Evolutionary conservation across 2,113 vertebrate species (phyloP), one percentile per base, ranked within the genome.

Genomic region (Callipepla squamata): DNA sequence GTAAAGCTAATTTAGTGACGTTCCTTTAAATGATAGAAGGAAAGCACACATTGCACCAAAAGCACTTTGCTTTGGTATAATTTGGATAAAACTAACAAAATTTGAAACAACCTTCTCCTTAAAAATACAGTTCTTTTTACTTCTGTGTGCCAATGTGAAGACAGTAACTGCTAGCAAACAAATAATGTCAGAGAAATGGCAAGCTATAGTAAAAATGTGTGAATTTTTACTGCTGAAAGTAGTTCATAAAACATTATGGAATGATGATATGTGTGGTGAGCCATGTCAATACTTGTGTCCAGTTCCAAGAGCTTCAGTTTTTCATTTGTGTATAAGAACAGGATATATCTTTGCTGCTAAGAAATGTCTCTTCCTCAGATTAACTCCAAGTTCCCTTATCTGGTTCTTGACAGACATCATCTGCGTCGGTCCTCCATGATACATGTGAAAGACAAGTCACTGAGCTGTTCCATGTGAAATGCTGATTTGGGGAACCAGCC

Each of bases 291-390:
- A 38, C 20, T 47, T 79, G 69, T 74, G 55, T 21, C 48, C 55
- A 17, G 1, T 74, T 79, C 25, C 55, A 44, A 58, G 50, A 79
- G 55, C 28, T 79, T 83, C 61, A 25, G 17, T 40, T 9, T 73
- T 22, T 40, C 1, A 0, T 50, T 67, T 79, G n/a, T 69, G 23
- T 48, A 5, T 68, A 82, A 67, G 40, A 62, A 50, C 0, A 1
- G 53, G 22, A 57, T 34, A 57, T 67, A 67, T 11, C 8, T 57
- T 62, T 28, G 45, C 4, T 57, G 25, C 23, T 38, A 30, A 47
- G 62, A 75, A 59, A 53, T 4, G 3, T 16, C 38, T 40, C 44
- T 69, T 80, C 40, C 51, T 74, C 21, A 80, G n/a, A 59, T 50
- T 48, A 69, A 83, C 58, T n/a, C 34, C 0, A 1, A 61, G 30